Conservation (phyloP, 1,140 invertebrate species). For the Drosophila suzukii region DNA sequence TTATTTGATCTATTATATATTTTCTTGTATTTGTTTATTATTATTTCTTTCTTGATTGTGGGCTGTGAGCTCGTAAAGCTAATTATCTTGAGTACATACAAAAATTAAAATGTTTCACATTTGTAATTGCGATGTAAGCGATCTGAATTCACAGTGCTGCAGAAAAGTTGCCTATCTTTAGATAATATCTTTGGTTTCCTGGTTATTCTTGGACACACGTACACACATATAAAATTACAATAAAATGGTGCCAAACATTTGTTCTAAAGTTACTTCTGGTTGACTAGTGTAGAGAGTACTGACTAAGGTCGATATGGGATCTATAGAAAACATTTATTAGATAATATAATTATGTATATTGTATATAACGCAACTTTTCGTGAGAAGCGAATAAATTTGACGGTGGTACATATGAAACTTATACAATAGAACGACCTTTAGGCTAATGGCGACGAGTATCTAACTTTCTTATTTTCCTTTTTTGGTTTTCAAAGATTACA, state of each 20-base stretch:
- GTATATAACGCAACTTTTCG: conserved; percentile 70
- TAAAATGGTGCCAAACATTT: conserved; percentile 56
- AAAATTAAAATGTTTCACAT: conserved; percentile 63
- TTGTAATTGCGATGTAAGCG: conserved; percentile 54
- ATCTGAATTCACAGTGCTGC: conserved; percentile 37
- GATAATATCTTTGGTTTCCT: conserved; percentile 1
- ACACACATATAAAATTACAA: conserved; percentile 65
- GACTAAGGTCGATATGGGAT: conserved; percentile 47
- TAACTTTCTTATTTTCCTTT: conserved; percentile 15
- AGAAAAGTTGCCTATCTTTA: conserved; percentile 26
- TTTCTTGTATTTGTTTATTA: conserved; percentile 3
- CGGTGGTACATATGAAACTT: conserved; percentile 81
- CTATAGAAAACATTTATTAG: conserved; percentile 63
- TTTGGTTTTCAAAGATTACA: conserved; percentile 9
- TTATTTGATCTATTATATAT: conserved; percentile 16
- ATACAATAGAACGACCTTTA: conserved; percentile 68
- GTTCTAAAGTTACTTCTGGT: conserved; percentile 26
- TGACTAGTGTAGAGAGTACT: conserved; percentile 46
- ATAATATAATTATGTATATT: conserved; percentile 55
- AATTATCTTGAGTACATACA: conserved; percentile 44
- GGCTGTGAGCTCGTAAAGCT: conserved; percentile 61
- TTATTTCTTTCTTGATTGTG: conserved; percentile 20
- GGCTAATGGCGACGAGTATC: conserved; percentile 44
- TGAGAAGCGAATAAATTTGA: conserved; percentile 81
- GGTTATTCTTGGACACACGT: conserved; percentile 26